Base-by-base conservation (phyloP, 2,797 vertebrate genomes). In the Caiman crocodilus region DNA sequence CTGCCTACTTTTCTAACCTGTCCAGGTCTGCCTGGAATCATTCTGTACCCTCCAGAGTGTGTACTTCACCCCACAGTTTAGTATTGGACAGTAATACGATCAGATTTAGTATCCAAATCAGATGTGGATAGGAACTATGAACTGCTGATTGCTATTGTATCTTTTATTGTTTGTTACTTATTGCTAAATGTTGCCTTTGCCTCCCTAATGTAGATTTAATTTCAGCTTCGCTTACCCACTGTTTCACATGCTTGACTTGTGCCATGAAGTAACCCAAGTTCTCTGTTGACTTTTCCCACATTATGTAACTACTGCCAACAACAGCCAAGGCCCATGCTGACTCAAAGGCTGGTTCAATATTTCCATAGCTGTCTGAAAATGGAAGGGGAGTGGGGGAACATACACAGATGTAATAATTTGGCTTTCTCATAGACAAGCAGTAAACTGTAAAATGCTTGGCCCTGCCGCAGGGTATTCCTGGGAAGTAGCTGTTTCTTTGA, bases 251-350 rank as follows among this genome's bases (percentile, higher is more conserved):
- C 91, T 97, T 98, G 95, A 99, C 97, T 97, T 99, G 99, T 30
- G 97, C 97, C 98, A 99, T n/a, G 95, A 97, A 98, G 97, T 98
- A 99, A 57, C 98, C 94, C 2, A 97, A 88, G 79, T 93, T 93
- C 95, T 98, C 98, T 1, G 94, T 98, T 73, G 99, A 99, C 91
- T 98, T 98, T 0, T 98, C 97, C 98, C 99, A 98, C 98, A 99
- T 99, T 89, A 99, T 92, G 21, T 98, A 98, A 87, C 99, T 98
- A 94, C 99, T 97, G 76, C 98, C 99, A 77, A 98, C 97, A 1
- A 91, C 82, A 75, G 98, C 98, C 82, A 99, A 92, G 56, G 98
- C 94, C 99, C 98, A 98, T 65, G 98, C 86, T 2, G 98, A 98
- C 91, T 97, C 94, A 97, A 98, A 96, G 21, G 97, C 96, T 0